Conservation (phyloP, 2,113 vertebrate genomes). For the Sarotherodon lohbergeri region DNA sequence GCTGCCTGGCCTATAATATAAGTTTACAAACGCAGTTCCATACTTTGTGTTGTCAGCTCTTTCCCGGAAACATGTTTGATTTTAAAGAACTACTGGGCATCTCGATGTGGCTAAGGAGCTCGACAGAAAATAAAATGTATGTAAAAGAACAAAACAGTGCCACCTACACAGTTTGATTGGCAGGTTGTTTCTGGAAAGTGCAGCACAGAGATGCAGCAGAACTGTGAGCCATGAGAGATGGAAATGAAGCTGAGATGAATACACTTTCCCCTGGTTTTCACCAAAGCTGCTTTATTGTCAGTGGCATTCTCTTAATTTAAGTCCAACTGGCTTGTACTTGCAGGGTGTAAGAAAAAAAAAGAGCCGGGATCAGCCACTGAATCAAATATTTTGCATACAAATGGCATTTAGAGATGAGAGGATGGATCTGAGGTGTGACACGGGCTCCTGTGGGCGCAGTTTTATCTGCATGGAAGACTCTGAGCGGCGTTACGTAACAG, state of each 20-base stretch:
- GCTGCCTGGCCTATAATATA: background rate
- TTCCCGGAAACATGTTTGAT: background rate
- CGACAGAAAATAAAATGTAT: background rate
- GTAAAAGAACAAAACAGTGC: slow-evolving; percentile 1
- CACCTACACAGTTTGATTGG: slow-evolving; percentile 25
- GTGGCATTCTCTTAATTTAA: background rate
- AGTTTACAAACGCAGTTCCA: background rate
- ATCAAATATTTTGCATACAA: background rate
- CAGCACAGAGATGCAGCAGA: background rate
- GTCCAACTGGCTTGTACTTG: background rate
- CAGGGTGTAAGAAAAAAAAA: background rate
- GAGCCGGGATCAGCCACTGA: background rate
- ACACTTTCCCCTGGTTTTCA: background rate
- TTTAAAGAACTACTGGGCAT: background rate
- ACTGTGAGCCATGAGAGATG: background rate
- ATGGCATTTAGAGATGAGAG: background rate
- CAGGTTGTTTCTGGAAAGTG: slow-evolving; percentile 3
- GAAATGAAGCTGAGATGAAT: background rate
- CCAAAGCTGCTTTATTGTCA: background rate
- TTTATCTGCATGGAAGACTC: background rate
- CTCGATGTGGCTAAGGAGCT: background rate
- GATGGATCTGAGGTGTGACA: background rate
- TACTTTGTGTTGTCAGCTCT: background rate
- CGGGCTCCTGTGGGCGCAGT: background rate
- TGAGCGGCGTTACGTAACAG: slow-evolving; percentile 14